Evolutionary conservation across 2,113 vertebrate genomes (phyloP), one percentile per base, ranked within the genome.

Genomic region (Pelvicachromis taeniatus): DNA sequence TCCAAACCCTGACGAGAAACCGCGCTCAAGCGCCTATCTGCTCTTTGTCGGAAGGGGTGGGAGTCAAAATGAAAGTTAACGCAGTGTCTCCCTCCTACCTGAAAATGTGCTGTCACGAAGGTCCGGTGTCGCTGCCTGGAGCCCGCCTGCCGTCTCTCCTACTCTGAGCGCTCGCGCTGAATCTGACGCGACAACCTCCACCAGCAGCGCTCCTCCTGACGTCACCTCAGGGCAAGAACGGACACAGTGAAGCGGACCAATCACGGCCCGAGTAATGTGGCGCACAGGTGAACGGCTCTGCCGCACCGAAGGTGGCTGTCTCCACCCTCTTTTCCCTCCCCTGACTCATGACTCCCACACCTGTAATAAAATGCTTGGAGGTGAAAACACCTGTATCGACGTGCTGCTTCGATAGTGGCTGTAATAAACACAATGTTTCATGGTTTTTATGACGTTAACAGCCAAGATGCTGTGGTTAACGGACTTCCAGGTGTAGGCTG

Each of bases 31-130:
- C 55, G 7, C 45, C n/a, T n/a, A 3, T 63, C 21, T 5, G 26
- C 35, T 26, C 17, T 82, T 73, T 6, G 29, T 17, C 7, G 6
- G 3, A 65, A 2, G 3, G 3, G 8, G 54, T 80, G 78, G 13
- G 42, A 82, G 78, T 63, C 21, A 1, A 2, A 52, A 8, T 59
- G 12, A 85, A 92, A 87, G 81, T 90, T 80, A 16, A 29, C 14
- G 42, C 55, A 23, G 33, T 16, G 33, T 23, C n/a, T 9, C 13
- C 40, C n/a, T 81, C 89, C 33, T 92, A 94, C 93, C 93, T 93
- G 84, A 81, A 63, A 73, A 55, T 1, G 23, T 23, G 4, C 56
- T 9, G 73, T 73, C 53, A 11, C 23, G 17, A 9, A 33, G 58
- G 50, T 82, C 58, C 83, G 1, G 5, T 35, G 10, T 65, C 70